Percentiles rank a stretch among this genome's conserved stretches.
Conservation (phyloP, 2,888 invertebrate genomes). For the Aspidapion aeneum region DNA sequence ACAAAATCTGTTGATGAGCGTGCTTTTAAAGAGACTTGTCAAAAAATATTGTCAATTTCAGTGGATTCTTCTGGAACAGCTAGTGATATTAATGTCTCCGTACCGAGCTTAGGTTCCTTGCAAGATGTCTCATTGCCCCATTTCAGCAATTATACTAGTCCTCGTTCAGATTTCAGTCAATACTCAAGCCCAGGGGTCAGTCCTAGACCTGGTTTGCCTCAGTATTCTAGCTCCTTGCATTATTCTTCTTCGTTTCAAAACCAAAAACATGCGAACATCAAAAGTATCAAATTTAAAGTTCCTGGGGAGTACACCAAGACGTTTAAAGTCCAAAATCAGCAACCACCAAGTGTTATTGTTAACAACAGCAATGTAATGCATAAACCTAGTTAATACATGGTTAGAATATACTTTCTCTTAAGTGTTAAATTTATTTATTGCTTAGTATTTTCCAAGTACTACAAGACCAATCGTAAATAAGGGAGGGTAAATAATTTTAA, state of each 20-base stretch:
- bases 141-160: background rate
- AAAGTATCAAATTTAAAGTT: conserved; percentile 49
- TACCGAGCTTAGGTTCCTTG: background rate
- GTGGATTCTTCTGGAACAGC: background rate
- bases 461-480: no score
- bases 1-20: conserved; percentile 5
- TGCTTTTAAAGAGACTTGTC: conserved; percentile 14
- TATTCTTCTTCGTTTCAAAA: conserved; percentile 45
- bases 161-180: background rate
- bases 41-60: conserved; percentile 13
- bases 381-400: no score
- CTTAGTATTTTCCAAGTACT: no score
- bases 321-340: conserved; percentile 20
- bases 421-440: no score
- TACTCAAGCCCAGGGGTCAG: conserved; percentile 29
- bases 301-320: conserved; percentile 43
- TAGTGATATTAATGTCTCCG: background rate
- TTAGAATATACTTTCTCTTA: no score
- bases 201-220: conserved; percentile 34
- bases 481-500: no score
- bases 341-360: conserved; percentile 38
- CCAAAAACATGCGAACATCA: conserved; percentile 43
- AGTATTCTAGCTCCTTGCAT: conserved; percentile 37
- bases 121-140: background rate
- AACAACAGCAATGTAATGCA: conserved; percentile 32